Percentiles rank a stretch among this genome's conserved stretches.
Evolutionary conservation across 2,113 vertebrate genomes (phyloP).

Genomic region (Pomatorhinus ruficollis): DNA sequence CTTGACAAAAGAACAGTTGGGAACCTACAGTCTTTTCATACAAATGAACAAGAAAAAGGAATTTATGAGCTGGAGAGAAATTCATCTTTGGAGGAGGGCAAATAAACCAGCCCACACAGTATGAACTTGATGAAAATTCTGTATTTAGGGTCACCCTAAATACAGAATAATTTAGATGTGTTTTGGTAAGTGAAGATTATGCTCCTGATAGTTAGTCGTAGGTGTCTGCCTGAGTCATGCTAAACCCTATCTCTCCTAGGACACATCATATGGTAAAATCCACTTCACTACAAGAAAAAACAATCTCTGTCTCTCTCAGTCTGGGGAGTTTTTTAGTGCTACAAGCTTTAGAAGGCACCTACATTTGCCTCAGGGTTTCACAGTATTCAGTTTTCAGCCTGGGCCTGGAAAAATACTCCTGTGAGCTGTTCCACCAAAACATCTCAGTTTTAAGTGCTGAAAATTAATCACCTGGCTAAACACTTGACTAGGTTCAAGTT

Average conservation of each 20-base stretch:
- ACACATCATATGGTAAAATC: background rate
- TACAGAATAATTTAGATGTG: background rate
- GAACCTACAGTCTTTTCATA: background rate
- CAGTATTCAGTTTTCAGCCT: background rate
- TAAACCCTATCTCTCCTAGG: background rate
- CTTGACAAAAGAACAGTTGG: background rate
- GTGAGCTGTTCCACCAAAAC: background rate
- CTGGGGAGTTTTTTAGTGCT: background rate
- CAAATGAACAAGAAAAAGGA: background rate
- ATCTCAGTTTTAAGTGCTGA: background rate
- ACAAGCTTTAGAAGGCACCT: background rate
- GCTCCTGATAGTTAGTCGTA: background rate
- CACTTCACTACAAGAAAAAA: background rate
- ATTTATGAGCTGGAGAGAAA: background rate
- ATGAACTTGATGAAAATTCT: background rate
- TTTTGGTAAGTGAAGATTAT: background rate
- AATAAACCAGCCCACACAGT: background rate
- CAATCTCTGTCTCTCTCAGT: background rate
- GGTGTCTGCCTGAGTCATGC: background rate
- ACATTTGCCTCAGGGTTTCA: background rate
- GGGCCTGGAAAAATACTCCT: background rate
- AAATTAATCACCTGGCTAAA: background rate
- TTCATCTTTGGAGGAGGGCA: background rate
- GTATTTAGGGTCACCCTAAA: background rate
- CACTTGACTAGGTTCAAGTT: background rate